phyloP scores from a whole-genome alignment of 2,888 invertebrate species.

The Agrotis clavis region DNA sequence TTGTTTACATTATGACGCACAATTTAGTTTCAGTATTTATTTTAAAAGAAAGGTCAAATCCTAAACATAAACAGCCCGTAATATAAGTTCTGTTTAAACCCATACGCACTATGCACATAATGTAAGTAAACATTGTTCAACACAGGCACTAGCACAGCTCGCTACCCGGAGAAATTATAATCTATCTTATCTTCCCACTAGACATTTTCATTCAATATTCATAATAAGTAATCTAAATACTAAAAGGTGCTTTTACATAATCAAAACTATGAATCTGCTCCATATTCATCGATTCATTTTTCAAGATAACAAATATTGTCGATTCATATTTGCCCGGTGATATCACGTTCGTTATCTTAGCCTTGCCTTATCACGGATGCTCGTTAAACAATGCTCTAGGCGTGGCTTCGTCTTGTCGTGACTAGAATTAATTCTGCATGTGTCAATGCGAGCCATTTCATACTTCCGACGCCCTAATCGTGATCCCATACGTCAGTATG shows the following conservation, averaged over 20 bases:
- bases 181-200: constrained; percentile 18
- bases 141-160: constrained; percentile 5
- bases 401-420: constrained; percentile 84
- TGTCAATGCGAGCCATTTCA: constrained; percentile 81
- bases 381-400: constrained; percentile 85
- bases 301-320: constrained; percentile 25
- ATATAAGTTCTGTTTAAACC: background rate
- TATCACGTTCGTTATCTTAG: constrained; percentile 76
- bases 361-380: constrained; percentile 83
- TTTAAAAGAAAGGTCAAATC: background rate
- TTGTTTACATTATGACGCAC: background rate
- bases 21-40: background rate
- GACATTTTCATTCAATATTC: constrained; percentile 34
- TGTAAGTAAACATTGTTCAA: constrained; percentile 12
- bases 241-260: constrained; percentile 15
- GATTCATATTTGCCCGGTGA: constrained; percentile 76
- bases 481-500: constrained; percentile 72
- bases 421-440: constrained; percentile 85
- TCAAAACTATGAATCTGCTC: constrained; percentile 14
- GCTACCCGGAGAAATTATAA: constrained; percentile 8
- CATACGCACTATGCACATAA: background rate
- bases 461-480: constrained; percentile 83
- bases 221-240: constrained; percentile 4
- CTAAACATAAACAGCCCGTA: no score
- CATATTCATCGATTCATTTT: constrained; percentile 31